Conservation (phyloP, 2,888 invertebrate species). For the Drosophila emarginata region DNA sequence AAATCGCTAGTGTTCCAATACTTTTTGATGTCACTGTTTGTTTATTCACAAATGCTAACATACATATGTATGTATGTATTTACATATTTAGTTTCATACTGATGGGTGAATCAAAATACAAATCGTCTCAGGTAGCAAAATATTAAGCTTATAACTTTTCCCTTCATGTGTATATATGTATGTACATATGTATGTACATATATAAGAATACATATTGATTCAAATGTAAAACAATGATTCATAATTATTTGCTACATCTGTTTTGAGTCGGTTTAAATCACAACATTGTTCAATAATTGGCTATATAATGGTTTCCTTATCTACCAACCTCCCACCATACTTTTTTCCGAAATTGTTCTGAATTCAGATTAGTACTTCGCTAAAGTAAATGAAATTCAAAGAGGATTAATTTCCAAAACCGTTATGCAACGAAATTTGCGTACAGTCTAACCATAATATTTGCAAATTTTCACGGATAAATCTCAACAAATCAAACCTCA, state of each 20-base stretch:
- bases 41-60: too few relatives aligned
- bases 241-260: neutral
- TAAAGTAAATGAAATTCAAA: too few relatives aligned
- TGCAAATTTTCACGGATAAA: too few relatives aligned
- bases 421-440: too few relatives aligned
- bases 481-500: too few relatives aligned
- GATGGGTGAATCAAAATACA: constrained; percentile 25
- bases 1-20: too few relatives aligned
- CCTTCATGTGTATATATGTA: neutral
- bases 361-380: neutral
- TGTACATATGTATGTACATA: neutral
- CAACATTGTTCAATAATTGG: neutral
- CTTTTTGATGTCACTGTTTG: too few relatives aligned
- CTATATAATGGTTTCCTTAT: neutral
- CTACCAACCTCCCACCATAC: neutral
- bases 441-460: too few relatives aligned
- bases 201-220: neutral
- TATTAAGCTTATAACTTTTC: constrained; percentile 42
- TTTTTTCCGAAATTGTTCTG: neutral
- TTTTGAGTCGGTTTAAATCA: neutral
- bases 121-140: constrained; percentile 17
- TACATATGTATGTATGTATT: neutral
- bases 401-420: too few relatives aligned
- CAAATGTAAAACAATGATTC: neutral
- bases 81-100: constrained; percentile 1